Percentiles rank a stretch among this genome's conserved stretches.
phyloP scores from a whole-genome alignment of 2,888 invertebrate species.

The Tanaodytes sp. region DNA sequence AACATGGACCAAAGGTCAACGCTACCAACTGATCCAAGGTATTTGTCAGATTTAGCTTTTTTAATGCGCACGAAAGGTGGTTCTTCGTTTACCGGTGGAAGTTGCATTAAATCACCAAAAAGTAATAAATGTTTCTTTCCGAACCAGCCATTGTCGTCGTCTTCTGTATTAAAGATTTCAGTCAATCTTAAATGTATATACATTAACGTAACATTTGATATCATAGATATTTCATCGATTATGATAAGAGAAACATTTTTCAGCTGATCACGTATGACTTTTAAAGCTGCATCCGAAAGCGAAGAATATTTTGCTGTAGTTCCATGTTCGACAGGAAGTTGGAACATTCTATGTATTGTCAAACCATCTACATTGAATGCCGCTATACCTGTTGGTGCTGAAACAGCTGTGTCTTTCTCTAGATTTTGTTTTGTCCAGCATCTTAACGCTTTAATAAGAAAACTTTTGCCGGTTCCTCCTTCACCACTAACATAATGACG shows the following conservation, averaged over 20 bases:
- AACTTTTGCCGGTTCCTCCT: background rate
- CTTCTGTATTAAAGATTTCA: slow-evolving; percentile 61
- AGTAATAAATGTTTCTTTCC: slow-evolving; percentile 60
- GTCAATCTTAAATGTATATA: slow-evolving; percentile 59
- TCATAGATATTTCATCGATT: too few relatives aligned
- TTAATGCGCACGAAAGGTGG: background rate
- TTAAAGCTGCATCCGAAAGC: slow-evolving; percentile 59
- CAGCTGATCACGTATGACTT: slow-evolving; percentile 57
- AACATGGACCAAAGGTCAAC: slow-evolving; percentile 61
- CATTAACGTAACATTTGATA: slow-evolving; percentile 57
- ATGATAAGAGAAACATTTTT: slow-evolving; percentile 60
- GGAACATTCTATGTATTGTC: slow-evolving; percentile 62
- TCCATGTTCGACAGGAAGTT: slow-evolving; percentile 63
- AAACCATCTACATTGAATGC: slow-evolving; percentile 67
- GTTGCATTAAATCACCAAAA: slow-evolving; percentile 63
- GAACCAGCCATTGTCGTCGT: slow-evolving; percentile 62
- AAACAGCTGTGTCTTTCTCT: slow-evolving; percentile 60
- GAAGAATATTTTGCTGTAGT: slow-evolving; percentile 59
- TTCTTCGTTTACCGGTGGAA: slow-evolving; percentile 61
- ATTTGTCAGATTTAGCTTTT: background rate
- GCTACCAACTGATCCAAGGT: slow-evolving; percentile 38
- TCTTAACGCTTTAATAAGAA: slow-evolving; percentile 60
- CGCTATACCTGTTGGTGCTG: slow-evolving; percentile 64
- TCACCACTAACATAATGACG: slow-evolving; percentile 47
- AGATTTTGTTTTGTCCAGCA: slow-evolving; percentile 59